Evolutionary conservation across 30 jellyfish, hydroid and myxozoan species (phyloP).

Genomic region (Cassiopea andromeda): DNA sequence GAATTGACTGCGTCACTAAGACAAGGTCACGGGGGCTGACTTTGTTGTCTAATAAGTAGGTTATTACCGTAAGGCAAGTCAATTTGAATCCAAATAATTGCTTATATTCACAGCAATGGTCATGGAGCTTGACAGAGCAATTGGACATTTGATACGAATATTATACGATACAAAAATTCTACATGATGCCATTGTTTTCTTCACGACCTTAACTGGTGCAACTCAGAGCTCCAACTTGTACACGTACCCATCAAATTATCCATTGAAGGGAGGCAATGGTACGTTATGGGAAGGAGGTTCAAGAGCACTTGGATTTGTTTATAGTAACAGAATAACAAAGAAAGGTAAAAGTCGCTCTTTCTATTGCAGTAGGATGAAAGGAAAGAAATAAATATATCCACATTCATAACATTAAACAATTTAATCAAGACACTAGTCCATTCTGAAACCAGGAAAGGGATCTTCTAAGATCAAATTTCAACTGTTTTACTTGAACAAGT

Average conservation of each 20-base stretch:
- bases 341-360: conserved; percentile 74
- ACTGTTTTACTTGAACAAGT: no score
- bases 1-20: no score
- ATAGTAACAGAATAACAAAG: conserved; percentile 90
- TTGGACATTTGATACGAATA: conserved; percentile 92
- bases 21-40: no score
- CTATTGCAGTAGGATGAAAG: no score
- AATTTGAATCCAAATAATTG: neutral
- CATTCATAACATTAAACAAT: no score
- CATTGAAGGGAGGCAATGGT: conserved; percentile 96
- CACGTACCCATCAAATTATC: conserved; percentile 97
- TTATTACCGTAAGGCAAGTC: no score
- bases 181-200: conserved; percentile 92
- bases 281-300: conserved; percentile 99
- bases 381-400: no score
- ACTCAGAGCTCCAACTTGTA: conserved; percentile 81
- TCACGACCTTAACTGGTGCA: conserved; percentile 96
- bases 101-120: conserved; percentile 74
- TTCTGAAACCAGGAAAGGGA: no score
- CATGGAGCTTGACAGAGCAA: conserved; percentile 97
- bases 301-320: conserved; percentile 91
- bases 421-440: no score
- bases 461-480: no score
- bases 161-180: conserved; percentile 94
- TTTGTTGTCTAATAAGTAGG: no score